phyloP scores from a whole-genome alignment of 2,888 invertebrate genomes.

The Dryobota labecula region DNA sequence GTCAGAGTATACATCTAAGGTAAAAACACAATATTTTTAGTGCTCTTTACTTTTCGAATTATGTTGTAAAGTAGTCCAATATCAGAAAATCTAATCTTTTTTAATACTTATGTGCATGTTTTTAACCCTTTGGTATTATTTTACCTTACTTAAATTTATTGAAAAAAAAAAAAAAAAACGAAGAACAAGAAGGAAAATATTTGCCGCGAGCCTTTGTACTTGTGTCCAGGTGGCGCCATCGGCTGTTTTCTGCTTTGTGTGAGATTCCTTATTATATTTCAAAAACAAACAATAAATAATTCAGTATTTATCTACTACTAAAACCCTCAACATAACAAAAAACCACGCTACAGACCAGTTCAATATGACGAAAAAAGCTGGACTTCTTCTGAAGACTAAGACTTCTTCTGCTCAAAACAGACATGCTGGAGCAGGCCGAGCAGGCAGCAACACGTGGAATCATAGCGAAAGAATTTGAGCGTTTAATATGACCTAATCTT shows the following conservation, averaged over 20 bases:
- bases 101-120: not conserved
- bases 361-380: not conserved
- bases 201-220: not conserved
- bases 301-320: not conserved
- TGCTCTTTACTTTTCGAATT: not conserved
- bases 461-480: not conserved
- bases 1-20: not conserved
- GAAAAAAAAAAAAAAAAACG: no score
- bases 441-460: not conserved
- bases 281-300: not conserved
- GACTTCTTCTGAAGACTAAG: not conserved
- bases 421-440: no score
- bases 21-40: not conserved
- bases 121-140: not conserved
- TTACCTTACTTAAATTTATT: not conserved
- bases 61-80: not conserved
- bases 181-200: no score
- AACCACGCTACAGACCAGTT: not conserved
- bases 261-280: not conserved
- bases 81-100: no score
- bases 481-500: not conserved
- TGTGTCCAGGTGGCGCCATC: not conserved
- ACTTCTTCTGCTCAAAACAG: not conserved
- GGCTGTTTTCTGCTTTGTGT: not conserved
- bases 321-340: not conserved